phyloP scores from a whole-genome alignment of 2,888 invertebrate species.

The Eustalomyia histrio region DNA sequence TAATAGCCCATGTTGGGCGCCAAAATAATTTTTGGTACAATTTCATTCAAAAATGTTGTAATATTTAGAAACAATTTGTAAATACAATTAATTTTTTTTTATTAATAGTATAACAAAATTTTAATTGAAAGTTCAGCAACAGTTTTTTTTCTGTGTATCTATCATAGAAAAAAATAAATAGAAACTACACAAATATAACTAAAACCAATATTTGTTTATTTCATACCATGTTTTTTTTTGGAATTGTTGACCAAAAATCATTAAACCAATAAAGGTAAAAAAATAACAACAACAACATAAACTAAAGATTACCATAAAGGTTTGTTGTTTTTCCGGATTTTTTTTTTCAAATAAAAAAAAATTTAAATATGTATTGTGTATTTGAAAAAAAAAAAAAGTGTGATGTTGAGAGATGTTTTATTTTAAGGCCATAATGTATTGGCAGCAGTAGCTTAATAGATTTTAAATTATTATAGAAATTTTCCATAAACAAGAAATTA shows the following conservation, averaged over 20 bases:
- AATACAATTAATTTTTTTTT: too few relatives aligned
- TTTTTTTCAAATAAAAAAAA: neutral
- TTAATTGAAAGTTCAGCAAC: too few relatives aligned
- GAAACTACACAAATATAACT: slow-evolving; percentile 20
- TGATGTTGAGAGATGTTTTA: neutral
- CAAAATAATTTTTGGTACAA: neutral
- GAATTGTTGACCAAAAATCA: slow-evolving; percentile 2
- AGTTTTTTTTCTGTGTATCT: neutral
- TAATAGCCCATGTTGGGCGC: neutral
- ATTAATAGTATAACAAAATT: too few relatives aligned
- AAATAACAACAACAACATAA: slow-evolving; percentile 23
- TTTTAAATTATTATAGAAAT: neutral
- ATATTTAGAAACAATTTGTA: too few relatives aligned
- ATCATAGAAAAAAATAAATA: slow-evolving; percentile 24
- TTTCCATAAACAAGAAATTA: neutral
- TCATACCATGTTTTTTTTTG: slow-evolving; percentile 6
- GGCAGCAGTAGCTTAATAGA: neutral
- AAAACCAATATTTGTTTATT: slow-evolving; percentile 15
- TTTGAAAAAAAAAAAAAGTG: neutral
- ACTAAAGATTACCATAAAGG: slow-evolving; percentile 25
- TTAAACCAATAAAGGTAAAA: neutral
- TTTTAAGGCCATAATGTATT: slow-evolving; percentile 2
- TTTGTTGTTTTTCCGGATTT: slow-evolving; percentile 35
- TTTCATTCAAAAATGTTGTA: too few relatives aligned
- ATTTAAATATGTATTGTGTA: neutral